Percentiles rank a stretch among this genome's conserved stretches.
These are phyloP conservation scores for Lagria hirta DNA, from an alignment of 2,888 invertebrate species.

Conservation along the genomic window DNA sequence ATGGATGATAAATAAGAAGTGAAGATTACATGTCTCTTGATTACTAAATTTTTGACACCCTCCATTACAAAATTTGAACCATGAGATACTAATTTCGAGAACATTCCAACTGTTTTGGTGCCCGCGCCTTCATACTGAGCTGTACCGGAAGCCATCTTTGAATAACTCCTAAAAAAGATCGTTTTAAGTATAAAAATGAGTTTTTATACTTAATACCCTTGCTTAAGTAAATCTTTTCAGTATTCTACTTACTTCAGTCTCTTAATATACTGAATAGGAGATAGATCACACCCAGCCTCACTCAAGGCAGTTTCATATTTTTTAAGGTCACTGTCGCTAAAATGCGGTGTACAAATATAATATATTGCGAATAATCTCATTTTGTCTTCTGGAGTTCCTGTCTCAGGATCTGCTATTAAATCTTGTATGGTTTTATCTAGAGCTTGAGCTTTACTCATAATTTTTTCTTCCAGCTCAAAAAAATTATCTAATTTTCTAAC, in stretches of 20 bases:
- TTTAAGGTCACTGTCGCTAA: constrained; percentile 81
- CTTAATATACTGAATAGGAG: constrained; percentile 84
- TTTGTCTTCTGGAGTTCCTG: constrained; percentile 89
- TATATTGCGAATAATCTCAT: constrained; percentile 90
- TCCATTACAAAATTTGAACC: constrained; percentile 99
- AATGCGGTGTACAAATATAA: constrained; percentile 80
- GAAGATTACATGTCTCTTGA: constrained; percentile 95
- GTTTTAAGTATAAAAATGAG: no score
- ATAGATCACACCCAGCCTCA: constrained; percentile 82
- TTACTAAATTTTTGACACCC: constrained; percentile 97
- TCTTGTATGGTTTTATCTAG: constrained; percentile 86
- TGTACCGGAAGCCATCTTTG: constrained; percentile 71
- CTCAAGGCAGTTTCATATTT: constrained; percentile 78
- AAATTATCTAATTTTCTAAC: constrained; percentile 89
- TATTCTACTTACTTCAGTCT: constrained; percentile 92
- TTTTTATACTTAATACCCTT: background rate
- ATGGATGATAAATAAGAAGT: constrained; percentile 6
- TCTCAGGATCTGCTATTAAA: constrained; percentile 80
- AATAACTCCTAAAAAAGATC: constrained; percentile 69
- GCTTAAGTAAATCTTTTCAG: constrained; percentile 31
- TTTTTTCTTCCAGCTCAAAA: constrained; percentile 97
- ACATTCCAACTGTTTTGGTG: constrained; percentile 97
- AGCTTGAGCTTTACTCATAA: constrained; percentile 81
- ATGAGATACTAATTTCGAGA: constrained; percentile 94
- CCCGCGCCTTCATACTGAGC: constrained; percentile 90